Evolutionary conservation across 2,113 vertebrate genomes (phyloP).

Genomic region (Chionomys nivalis): DNA sequence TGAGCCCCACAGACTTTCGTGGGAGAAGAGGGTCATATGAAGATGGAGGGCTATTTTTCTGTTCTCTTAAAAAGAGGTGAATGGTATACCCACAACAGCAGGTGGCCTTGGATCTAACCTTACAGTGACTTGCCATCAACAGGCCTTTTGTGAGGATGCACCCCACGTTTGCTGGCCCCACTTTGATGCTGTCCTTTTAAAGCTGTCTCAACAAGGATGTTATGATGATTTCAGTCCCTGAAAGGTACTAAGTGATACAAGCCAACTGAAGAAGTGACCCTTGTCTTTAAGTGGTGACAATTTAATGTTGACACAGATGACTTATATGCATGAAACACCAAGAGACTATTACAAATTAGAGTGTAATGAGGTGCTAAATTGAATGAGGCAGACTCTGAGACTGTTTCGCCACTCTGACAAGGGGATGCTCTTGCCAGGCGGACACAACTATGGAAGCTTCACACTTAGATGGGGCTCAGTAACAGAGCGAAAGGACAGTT

Average conservation of each 20-base stretch:
- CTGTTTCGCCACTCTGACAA: not conserved
- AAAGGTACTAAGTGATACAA: conserved; percentile 26
- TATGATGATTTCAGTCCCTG: not conserved
- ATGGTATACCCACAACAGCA: not conserved
- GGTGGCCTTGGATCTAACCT: not conserved
- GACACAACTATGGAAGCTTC: not conserved
- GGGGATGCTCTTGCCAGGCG: not conserved
- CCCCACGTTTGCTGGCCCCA: not conserved
- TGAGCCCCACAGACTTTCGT: not conserved
- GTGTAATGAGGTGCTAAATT: conserved; percentile 74
- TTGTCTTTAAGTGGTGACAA: conserved; percentile 68
- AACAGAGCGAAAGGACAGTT: not conserved
- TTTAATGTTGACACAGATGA: conserved; percentile 71
- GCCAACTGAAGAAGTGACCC: conserved; percentile 67
- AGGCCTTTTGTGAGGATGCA: not conserved
- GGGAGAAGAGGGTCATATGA: not conserved
- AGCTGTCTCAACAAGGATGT: not conserved
- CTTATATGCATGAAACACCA: conserved; percentile 65
- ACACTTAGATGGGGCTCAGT: not conserved
- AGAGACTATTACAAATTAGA: conserved; percentile 74
- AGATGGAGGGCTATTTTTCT: not conserved
- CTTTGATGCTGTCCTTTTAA: not conserved
- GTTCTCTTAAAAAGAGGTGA: not conserved
- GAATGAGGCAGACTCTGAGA: conserved; percentile 47
- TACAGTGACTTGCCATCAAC: not conserved